phyloP scores from a whole-genome alignment of 2,888 invertebrate genomes.

The Amphiduros pacificus region DNA sequence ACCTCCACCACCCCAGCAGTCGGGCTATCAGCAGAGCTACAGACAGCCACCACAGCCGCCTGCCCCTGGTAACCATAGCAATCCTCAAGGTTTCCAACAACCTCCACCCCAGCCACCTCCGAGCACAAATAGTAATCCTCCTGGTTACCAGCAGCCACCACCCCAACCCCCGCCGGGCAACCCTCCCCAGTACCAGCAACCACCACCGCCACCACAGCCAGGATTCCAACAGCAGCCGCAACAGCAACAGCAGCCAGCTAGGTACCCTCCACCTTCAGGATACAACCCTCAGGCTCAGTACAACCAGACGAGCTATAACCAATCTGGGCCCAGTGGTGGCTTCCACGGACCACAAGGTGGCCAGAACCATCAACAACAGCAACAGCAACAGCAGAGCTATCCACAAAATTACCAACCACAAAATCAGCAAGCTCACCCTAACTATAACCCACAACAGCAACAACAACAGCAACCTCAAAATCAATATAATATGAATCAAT shows the following conservation, averaged over 20 bases:
- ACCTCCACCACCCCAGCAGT: constrained; percentile 15
- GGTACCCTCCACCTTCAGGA: no score
- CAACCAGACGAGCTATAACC: not conserved
- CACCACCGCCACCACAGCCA: no score
- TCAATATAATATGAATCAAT: no score
- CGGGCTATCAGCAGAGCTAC: constrained; percentile 10
- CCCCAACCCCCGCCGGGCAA: no score
- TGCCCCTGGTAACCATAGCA: not conserved
- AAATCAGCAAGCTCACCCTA: no score
- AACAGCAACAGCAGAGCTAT: no score
- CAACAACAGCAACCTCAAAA: no score
- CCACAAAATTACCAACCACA: no score
- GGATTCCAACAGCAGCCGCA: no score
- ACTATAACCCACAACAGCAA: no score
- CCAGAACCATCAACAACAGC: constrained; percentile 1
- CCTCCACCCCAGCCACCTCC: constrained; percentile 12
- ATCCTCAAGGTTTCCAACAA: not conserved
- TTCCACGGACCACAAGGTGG: not conserved
- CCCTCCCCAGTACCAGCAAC: constrained; percentile 8
- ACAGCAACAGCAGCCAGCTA: not conserved
- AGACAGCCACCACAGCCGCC: constrained; percentile 10
- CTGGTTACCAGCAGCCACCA: constrained; percentile 12
- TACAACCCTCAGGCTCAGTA: no score
- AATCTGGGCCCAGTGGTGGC: not conserved
- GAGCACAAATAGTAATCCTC: constrained; percentile 2